A percentile compares a stretch with the other conserved stretches of the same genome.
These are phyloP conservation scores for Rhinichthys klamathensis DNA, from an alignment of 2,113 vertebrate genomes.

Conservation along the genomic window DNA sequence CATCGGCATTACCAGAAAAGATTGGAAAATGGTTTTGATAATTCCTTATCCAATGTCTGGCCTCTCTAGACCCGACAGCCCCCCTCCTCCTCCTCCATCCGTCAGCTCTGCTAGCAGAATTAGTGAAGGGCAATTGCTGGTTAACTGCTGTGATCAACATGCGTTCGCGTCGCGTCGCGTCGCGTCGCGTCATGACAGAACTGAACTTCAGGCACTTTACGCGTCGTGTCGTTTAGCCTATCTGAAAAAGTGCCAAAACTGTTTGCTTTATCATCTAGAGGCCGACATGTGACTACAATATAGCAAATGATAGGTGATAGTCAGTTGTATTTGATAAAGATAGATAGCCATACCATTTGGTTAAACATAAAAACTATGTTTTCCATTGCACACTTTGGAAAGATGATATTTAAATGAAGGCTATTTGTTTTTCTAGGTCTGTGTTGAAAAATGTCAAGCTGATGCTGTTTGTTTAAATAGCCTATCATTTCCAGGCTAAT, in stretches of 20 bases:
- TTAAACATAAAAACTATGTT: not conserved
- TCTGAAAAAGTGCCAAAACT: not conserved
- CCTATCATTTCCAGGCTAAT: too few relatives aligned
- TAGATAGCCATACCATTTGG: too few relatives aligned
- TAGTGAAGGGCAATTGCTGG: constrained; percentile 61
- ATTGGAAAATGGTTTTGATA: constrained; percentile 70
- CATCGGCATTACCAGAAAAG: constrained; percentile 69
- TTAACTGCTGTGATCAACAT: constrained; percentile 70
- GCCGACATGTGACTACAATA: not conserved
- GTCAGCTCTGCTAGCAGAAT: constrained; percentile 39
- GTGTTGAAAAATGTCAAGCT: not conserved
- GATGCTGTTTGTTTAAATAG: not conserved
- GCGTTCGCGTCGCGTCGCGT: constrained; percentile 44
- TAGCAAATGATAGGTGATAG: not conserved
- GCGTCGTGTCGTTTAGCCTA: not conserved
- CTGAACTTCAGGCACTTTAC: constrained; percentile 34
- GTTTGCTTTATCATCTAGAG: not conserved
- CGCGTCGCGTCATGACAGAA: constrained; percentile 55
- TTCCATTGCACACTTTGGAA: constrained; percentile 2
- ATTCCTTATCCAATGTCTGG: constrained; percentile 71
- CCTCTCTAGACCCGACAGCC: constrained; percentile 11
- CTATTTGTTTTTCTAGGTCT: not conserved
- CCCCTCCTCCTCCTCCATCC: constrained; percentile 5
- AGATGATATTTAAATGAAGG: not conserved
- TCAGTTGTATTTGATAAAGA: too few relatives aligned